Evolutionary conservation across 37 sponge, comb jelly and placozoan genomes (phyloP).

Genomic region (Beroe ovata): DNA sequence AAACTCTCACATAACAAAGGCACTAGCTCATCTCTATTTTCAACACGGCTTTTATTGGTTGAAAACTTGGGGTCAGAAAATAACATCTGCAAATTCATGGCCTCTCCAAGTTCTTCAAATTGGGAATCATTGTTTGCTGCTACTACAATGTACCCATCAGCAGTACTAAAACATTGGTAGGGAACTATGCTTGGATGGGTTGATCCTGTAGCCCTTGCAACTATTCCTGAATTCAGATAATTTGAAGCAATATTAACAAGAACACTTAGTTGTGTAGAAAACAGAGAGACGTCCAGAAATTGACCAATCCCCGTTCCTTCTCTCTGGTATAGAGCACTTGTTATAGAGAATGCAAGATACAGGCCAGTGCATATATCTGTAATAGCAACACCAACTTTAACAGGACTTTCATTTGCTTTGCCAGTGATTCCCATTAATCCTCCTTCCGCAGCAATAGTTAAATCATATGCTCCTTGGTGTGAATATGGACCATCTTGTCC

Average conservation of each 20-base stretch:
- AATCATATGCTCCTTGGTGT: conserved; percentile 75
- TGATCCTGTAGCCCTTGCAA: conserved; percentile 72
- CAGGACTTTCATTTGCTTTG: conserved; percentile 76
- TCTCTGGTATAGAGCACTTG: conserved; percentile 72
- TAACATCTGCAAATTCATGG: conserved; percentile 68
- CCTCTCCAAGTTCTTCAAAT: conserved; percentile 71
- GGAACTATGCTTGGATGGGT: conserved; percentile 82
- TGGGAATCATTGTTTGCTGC: conserved; percentile 78
- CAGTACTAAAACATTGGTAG: conserved; percentile 77
- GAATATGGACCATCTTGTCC: conserved; percentile 77
- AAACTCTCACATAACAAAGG: conserved; percentile 67
- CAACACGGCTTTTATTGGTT: conserved; percentile 72
- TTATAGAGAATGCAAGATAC: conserved; percentile 75
- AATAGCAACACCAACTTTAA: conserved; percentile 77
- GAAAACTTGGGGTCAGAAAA: conserved; percentile 68
- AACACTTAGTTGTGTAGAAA: conserved; percentile 72
- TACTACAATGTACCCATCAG: conserved; percentile 72
- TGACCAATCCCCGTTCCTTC: conserved; percentile 71
- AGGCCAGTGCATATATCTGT: conserved; percentile 81
- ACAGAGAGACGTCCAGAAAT: conserved; percentile 73
- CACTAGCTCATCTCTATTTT: conserved; percentile 72
- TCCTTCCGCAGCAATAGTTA: conserved; percentile 72
- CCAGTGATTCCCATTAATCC: conserved; percentile 83
- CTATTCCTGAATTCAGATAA: conserved; percentile 75
- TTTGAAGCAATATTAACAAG: conserved; percentile 74